Evolutionary conservation across 2,888 invertebrate genomes (phyloP), one percentile per base, ranked within the genome.

Genomic region (Papilio demoleus): DNA sequence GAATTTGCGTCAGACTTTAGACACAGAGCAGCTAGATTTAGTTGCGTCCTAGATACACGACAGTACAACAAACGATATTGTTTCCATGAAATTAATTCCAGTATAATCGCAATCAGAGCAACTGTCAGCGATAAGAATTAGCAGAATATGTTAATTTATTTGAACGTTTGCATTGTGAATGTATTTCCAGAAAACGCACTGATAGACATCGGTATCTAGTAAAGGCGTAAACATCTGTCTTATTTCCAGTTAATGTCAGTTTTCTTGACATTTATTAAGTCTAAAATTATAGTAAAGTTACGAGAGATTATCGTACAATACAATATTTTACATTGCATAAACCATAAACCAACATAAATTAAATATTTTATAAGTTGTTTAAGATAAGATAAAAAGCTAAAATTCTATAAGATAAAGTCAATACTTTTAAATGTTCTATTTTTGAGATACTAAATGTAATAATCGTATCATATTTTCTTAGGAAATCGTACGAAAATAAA

Each of bases 91-190:
- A 68, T 65, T 68, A 68, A 61, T 65, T 68, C 68, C 5, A 53
- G 60, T 61, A 4, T 65, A 65, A 65, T 68, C 64, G 65, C 60
- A 68, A 65, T 68, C 64, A 65, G 40, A 53, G 60, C 60, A 68
- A 68, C 65, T 65, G 68, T 68, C 68, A 68, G 68, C 60, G 65
- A 68, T 65, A 68, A 68, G 60, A 64, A 40, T 65, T 60, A 65
- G 65, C 50, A 40, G 68, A 68, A 68, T 68, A 50, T 68, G 38
- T 68, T 68, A 59, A 68, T 65, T 65, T 64, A 60, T 40, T 50
- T 42, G 24, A 17, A 40, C 59, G 27, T 64, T 64, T 45, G 31
- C 11, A 14, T 60, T 60, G 50, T 19, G 42, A 68, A 68, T 47
- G 31, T 31, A 22, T 68, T 68, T 65, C 19, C 5, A 65, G 68